Base-by-base conservation (phyloP, 2,797 vertebrate species). In the Myotis vivesi region DNA sequence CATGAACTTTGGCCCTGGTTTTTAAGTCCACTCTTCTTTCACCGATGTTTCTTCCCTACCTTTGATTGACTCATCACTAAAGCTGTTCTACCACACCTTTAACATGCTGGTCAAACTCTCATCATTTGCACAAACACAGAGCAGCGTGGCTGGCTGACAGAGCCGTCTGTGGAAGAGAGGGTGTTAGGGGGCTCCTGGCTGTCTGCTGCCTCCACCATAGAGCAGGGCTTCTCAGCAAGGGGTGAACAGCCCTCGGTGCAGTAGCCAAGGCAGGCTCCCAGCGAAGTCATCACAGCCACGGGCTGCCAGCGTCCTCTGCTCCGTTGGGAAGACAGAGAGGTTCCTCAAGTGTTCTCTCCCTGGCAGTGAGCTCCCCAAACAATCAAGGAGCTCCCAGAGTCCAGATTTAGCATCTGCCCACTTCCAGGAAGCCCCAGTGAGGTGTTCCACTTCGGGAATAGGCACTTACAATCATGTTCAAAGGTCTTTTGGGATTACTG, bases 281-380 rank as follows among this genome's bases (percentile, higher is more conserved):
- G 17, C 3, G 53, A 30, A 49, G 13, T 30, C 59, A 13, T 30
- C 59, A 28, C 5, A 62, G 59, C 59, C 59, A 15, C 28, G 4
- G 59, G 12, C 57, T 62, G 12, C 57, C 59, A 13, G 2, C 13
- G 59, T 13, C 6, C 28, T 12, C 5, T 2, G 25, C 25, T 68
- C 22, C 38, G 0, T 1, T 17, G 12, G 30, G 19, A 57, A 30
- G 25, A 25, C 0, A 28, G 1, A 59, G 49, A 8, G 23, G 19
- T 30, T 59, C 68, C 49, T 89, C 6, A 33, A 69, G 25, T 28
- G 15, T 38, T 83, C 12, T n/a, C 23, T 57, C 19, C 25, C 8
- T 57, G 13, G 28, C 55, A 20, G 5, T 13, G 28, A 92, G 28
- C 2, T 11, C 3, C 19, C 0, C 28, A 4, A 59, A 81, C 22